Base-by-base conservation (phyloP, 2,113 vertebrate genomes). In the Melospiza melodia region DNA sequence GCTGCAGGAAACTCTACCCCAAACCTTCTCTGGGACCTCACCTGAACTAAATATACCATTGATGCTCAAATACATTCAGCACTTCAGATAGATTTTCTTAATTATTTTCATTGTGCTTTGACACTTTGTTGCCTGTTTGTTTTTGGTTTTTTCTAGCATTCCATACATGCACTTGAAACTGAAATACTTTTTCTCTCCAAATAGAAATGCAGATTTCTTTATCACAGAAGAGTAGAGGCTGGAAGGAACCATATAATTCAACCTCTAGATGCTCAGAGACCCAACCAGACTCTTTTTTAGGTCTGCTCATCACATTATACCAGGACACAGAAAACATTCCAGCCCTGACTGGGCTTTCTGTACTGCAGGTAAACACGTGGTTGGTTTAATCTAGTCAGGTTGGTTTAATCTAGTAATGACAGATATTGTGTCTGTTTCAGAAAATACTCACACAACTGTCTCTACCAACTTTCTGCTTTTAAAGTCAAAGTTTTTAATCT, bases 391-490 rank as follows among this genome's bases (percentile, higher is more conserved):
- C 33, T 94, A 95, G 25, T 91, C 89, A 71, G 66, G 95, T 62
- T 93, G 89, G 94, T 92, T 94, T 77, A 76, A 89, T 35, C 33
- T 94, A 95, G 72, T 73, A 91, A 92, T 87, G 90, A 96, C 39
- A 79, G 89, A 96, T 66, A 66, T 2, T n/a, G 25, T 55, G 8
- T 39, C 28, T 58, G 8, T 74, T 74, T 84, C 31, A 73, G 66
- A 73, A 72, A 63, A 7, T 9, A 39, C 31, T 88, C 69, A 35
- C 44, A 58, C 11, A 55, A 35, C 13, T 25, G 41, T 2, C 24
- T 46, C 23, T 46, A 33, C 10, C n/a, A 48, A 23, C 5, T 17
- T 76, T 8, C 5, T 54, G 7, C 8, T 52, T 48, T 41, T 43
- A 19, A 63, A 55, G 46, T 51, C 22, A 39, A 39, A 39, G 37